Conservation (phyloP, 2,888 invertebrate genomes). For the Lamellibrachia satsuma region DNA sequence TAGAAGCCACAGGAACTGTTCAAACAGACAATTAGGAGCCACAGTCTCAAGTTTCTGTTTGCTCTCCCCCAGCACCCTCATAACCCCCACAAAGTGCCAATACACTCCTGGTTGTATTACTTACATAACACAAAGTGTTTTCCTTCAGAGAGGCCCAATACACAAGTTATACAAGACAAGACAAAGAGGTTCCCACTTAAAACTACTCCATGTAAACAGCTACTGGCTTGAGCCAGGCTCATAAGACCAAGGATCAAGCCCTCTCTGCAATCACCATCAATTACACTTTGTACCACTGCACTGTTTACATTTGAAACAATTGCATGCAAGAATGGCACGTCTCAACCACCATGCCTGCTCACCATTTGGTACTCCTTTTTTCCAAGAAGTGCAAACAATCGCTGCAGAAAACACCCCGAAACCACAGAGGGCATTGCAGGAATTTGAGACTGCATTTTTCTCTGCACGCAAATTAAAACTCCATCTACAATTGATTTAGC, state of each 20-base stretch:
- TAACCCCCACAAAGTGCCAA: not conserved
- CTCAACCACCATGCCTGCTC: not conserved
- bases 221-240: not conserved
- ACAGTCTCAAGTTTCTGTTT: not conserved
- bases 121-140: slow-evolving; percentile 11
- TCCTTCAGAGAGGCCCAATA: not conserved
- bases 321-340: not conserved
- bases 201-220: not conserved
- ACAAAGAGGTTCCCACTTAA: not conserved
- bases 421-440: not conserved
- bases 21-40: not conserved
- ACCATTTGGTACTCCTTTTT: not conserved
- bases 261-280: not conserved
- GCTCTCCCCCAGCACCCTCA: not conserved
- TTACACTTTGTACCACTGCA: not conserved
- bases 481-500: too few species aligned
- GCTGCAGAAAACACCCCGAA: not conserved
- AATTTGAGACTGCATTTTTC: not conserved
- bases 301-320: not conserved
- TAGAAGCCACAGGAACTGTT: not conserved
- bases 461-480: not conserved
- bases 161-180: not conserved
- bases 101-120: not conserved
- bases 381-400: not conserved
- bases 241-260: not conserved